Base-by-base conservation (phyloP, 1,140 invertebrate species). In the Anoplolepis gracilipes region DNA sequence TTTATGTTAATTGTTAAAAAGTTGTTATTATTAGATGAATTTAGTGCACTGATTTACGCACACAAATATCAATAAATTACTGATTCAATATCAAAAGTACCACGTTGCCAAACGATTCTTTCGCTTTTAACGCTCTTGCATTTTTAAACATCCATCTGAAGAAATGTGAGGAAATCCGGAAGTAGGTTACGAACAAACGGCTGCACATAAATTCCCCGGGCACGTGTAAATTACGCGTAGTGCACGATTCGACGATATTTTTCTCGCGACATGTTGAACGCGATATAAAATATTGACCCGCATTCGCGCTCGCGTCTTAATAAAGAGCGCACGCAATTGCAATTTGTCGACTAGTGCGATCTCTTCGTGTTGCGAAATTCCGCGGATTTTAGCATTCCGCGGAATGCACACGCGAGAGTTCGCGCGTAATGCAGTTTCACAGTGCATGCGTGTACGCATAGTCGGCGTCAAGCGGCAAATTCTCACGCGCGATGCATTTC, bases 141-240 rank as follows among this genome's bases (percentile, higher is more conserved):
- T 53, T 72, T 77, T 42, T 33, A 49, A 28, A 49, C n/a, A 30
- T 33, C 62, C 22, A 79, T 69, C n/a, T 42, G 28, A 61, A 79
- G n/a, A 79, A 55, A 62, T 19, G 7, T 13, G 28, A 16, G 10
- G 13, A 53, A 10, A 53, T 78, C n/a, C 36, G 62, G 61, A 65
- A 70, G 25, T 30, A 10, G 25, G 19, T 39, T 70, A 19, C 22
- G 11, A 77, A 77, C 25, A 16, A 42, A 22, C 19, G 11, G n/a
- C 19, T 4, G 19, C 46, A 1, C 30, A 7, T 30, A 46, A 77
- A 42, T 28, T 77, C 6, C 55, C 53, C 5, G 19, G 46, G 16
- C 39, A n/a, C 57, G 49, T 28, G 25, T 16, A 81, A 76, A 70
- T 57, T 57, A 39, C 16, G 39, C 65, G n/a, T 13, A 5, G 10